Conservation (phyloP, 2,113 vertebrate species). For the Hiodon alosoides region DNA sequence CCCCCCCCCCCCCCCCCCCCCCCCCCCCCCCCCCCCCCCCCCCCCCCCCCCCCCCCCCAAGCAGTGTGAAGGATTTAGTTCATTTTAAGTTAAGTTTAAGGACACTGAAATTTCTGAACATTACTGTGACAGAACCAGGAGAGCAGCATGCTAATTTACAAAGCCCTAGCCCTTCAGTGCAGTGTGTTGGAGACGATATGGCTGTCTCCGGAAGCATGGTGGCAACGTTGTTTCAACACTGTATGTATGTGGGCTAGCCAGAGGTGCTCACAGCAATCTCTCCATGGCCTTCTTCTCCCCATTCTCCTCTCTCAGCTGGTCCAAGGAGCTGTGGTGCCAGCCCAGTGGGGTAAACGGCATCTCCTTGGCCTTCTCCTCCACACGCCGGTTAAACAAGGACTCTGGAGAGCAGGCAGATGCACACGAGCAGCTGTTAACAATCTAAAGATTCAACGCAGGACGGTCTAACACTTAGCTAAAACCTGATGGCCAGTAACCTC, state of each 20-base stretch:
- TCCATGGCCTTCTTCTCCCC: conserved; percentile 98
- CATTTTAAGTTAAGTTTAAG: no score
- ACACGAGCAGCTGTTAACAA: neutral
- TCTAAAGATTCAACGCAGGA: neutral
- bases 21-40: no score
- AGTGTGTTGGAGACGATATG: no score
- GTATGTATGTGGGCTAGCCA: neutral
- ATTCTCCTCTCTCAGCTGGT: conserved; percentile 93
- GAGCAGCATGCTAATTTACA: no score
- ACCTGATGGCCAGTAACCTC: no score
- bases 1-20: no score
- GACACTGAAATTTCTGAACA: no score
- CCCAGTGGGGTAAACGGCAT: conserved; percentile 90
- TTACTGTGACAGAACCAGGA: no score
- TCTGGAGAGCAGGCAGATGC: conserved; percentile 50
- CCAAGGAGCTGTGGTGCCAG: conserved; percentile 95
- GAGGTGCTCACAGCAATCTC: conserved; percentile 82
- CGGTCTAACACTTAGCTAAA: no score
- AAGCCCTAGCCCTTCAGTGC: no score
- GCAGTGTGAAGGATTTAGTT: no score
- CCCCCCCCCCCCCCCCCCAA: no score
- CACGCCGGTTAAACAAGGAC: conserved; percentile 90
- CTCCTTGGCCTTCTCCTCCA: conserved; percentile 95
- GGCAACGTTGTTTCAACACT: neutral
- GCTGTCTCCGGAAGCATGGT: neutral